phyloP scores from a whole-genome alignment of 2,797 vertebrate species.

The Pipistrellus pipistrellus region DNA sequence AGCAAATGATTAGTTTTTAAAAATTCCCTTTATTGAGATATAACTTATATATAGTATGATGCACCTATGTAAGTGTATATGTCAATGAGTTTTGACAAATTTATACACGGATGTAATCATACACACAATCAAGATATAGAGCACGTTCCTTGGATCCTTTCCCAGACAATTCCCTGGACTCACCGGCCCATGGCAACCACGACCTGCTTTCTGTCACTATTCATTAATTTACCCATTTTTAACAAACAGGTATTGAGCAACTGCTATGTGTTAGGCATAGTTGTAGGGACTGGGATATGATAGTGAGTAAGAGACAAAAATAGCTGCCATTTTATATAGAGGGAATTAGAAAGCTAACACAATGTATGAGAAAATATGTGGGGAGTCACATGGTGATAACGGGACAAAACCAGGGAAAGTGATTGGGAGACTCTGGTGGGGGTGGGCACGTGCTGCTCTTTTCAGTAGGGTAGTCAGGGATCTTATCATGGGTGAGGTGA shows the following conservation, averaged over 20 bases:
- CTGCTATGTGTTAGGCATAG: neutral
- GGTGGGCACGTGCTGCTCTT: neutral
- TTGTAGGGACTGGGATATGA: neutral
- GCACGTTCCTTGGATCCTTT: neutral
- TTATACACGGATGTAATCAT: neutral
- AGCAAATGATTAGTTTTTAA: neutral
- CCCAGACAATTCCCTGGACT: neutral
- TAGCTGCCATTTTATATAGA: neutral
- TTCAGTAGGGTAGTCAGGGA: neutral
- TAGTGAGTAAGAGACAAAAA: neutral
- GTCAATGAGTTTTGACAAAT: slow-evolving; percentile 44
- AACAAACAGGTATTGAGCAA: neutral
- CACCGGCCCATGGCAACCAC: neutral
- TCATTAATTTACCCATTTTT: neutral
- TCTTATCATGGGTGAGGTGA: neutral
- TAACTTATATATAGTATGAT: neutral
- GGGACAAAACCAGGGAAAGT: neutral
- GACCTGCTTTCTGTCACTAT: neutral
- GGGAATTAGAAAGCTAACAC: neutral
- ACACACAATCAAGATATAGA: neutral
- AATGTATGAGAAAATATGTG: neutral
- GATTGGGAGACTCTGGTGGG: neutral
- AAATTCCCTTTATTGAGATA: neutral
- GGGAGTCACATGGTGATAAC: neutral
- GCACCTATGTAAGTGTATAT: neutral